phyloP scores from a whole-genome alignment of 2,113 vertebrate species.

The Machaerirhynchus nigripectus region DNA sequence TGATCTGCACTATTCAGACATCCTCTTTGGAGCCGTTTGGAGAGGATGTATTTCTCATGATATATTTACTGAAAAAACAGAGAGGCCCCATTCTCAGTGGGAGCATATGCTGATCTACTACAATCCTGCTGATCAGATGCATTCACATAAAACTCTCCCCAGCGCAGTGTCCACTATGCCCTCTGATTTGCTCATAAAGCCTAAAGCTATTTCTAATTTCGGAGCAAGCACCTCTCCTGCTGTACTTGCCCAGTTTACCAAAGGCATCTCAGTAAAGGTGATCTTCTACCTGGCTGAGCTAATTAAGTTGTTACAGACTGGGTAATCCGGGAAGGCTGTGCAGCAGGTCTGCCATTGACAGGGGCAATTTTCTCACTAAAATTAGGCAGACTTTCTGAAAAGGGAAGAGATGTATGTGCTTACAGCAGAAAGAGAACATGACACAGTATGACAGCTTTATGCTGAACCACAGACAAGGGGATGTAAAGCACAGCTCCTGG shows the following conservation, averaged over 20 bases:
- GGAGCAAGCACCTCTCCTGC: background rate
- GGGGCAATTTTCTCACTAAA: background rate
- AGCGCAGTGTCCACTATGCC: background rate
- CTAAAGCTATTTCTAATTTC: background rate
- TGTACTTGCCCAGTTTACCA: fast-evolving
- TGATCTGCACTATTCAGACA: background rate
- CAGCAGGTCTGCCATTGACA: background rate
- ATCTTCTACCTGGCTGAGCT: background rate
- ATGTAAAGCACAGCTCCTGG: background rate
- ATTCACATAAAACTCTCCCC: background rate
- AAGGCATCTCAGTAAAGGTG: background rate
- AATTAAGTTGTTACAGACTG: background rate
- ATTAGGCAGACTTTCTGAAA: background rate
- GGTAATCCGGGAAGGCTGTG: background rate
- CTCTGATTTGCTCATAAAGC: background rate
- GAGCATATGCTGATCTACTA: background rate
- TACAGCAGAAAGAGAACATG: background rate
- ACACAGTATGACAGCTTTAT: background rate
- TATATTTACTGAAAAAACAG: background rate
- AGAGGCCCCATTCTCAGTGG: background rate
- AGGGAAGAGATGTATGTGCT: background rate
- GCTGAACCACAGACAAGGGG: background rate
- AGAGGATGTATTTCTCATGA: background rate
- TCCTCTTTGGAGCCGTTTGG: background rate
- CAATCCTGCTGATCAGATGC: background rate